Evolutionary conservation across 2,113 vertebrate genomes (phyloP).

Genomic region (Xenus cinereus): DNA sequence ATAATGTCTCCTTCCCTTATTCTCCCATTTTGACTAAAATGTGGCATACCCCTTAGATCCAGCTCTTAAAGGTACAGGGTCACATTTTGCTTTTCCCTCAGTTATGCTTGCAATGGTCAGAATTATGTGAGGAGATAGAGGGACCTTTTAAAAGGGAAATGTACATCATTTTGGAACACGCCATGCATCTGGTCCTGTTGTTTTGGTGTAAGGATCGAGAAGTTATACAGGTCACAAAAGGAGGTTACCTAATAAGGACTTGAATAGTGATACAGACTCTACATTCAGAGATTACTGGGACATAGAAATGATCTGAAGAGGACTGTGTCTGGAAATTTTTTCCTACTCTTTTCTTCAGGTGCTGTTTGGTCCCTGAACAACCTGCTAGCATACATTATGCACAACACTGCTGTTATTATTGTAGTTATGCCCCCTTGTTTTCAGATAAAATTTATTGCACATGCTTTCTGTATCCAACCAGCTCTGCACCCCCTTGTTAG

Average conservation of each 20-base stretch:
- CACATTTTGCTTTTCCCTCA: not conserved
- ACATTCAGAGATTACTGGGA: not conserved
- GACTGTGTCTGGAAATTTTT: not conserved
- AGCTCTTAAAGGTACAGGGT: not conserved
- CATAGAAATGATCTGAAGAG: not conserved
- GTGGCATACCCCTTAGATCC: not conserved
- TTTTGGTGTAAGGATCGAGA: not conserved
- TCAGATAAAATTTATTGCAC: not conserved
- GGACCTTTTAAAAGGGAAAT: not conserved
- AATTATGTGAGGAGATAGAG: not conserved
- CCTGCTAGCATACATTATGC: not conserved
- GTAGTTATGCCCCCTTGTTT: not conserved
- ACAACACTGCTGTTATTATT: not conserved
- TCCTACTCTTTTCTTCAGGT: not conserved
- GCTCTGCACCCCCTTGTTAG: not conserved
- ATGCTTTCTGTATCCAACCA: not conserved
- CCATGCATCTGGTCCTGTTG: not conserved
- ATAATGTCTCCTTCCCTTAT: not conserved
- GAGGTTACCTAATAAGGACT: not conserved
- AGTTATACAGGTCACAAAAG: not conserved
- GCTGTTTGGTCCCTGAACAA: not conserved
- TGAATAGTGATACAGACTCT: not conserved
- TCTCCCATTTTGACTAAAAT: not conserved
- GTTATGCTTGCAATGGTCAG: not conserved
- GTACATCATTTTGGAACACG: not conserved